These are phyloP conservation scores for Pantelozetes paolii DNA, from an alignment of 2,888 invertebrate species.

Conservation along the genomic window DNA sequence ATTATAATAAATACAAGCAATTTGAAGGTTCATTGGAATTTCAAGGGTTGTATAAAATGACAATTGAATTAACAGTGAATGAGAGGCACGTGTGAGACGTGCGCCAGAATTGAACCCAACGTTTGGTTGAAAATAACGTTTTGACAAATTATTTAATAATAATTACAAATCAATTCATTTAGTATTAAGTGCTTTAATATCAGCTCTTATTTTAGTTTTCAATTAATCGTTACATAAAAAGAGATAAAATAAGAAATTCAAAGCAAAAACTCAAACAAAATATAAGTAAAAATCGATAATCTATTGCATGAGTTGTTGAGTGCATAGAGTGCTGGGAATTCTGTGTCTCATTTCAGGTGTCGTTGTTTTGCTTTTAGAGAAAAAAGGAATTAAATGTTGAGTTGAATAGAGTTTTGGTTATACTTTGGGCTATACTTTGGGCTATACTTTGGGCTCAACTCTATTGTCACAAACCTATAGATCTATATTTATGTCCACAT, in stretches of 20 bases:
- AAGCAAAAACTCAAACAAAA: background rate
- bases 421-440: background rate
- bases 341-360: constrained; percentile 2
- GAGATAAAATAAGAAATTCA: background rate
- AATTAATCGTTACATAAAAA: background rate
- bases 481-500: constrained; percentile 5
- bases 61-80: background rate
- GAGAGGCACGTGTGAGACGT: background rate
- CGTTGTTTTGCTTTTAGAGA: constrained; percentile 2
- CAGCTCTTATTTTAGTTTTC: background rate
- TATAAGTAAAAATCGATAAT: constrained; percentile 1
- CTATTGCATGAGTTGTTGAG: background rate
- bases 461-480: background rate
- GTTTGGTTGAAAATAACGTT: no score
- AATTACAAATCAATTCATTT: no score
- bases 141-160: no score
- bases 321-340: constrained; percentile 27
- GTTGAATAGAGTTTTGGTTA: background rate
- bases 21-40: no score
- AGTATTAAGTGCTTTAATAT: no score
- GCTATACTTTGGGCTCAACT: background rate
- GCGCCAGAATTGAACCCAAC: background rate
- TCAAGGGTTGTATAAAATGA: no score
- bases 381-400: constrained; percentile 2
- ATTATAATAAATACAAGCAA: no score